Evolutionary conservation across 2,113 vertebrate species (phyloP), one percentile per base, ranked within the genome.

Genomic region (Saguinus imperator): DNA sequence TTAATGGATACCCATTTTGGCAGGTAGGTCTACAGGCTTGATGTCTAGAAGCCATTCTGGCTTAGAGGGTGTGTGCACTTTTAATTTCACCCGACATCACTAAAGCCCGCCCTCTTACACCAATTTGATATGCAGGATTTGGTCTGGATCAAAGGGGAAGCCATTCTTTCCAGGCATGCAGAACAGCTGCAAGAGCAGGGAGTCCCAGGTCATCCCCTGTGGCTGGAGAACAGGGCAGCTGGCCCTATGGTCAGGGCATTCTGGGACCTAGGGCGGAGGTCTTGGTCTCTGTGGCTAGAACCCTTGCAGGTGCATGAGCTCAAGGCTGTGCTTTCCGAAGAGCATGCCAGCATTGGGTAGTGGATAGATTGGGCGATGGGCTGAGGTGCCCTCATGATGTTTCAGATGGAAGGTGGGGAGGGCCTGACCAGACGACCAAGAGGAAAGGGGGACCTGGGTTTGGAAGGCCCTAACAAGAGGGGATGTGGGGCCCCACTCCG

Each of bases 171-270:
- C 6, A 48, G 37, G 37, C n/a, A 43, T 77, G 82, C 66, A 68
- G 77, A 35, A 21, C 48, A 48, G 11, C 57, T 76, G 32, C 77
- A 52, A 29, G 73, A 40, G 21, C 64, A 61, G 57, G 43, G 68
- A 70, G 21, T 3, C 37, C 32, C 37, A 43, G 1, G 43, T 37
- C 17, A 21, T 8, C 29, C 27, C 8, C 48, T 23, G 3, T 66
- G 37, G 45, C 20, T 5, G 0, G 2, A 8, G 85, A 50, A 11
- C 17, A 87, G 43, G 75, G 37, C 0, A 0, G 21, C 25, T 5
- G 29, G 66, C n/a, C n/a, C 61, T 77, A 32, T 48, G 58, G 4
- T 32, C 35, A 21, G 64, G 8, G 37, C 0, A 0, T 18, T 14
- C n/a, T 16, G 37, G 70, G 77, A 20, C 40, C n/a, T 23, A 10